phyloP scores from a whole-genome alignment of 1,140 invertebrate species.

The Hycleus cichorii region DNA sequence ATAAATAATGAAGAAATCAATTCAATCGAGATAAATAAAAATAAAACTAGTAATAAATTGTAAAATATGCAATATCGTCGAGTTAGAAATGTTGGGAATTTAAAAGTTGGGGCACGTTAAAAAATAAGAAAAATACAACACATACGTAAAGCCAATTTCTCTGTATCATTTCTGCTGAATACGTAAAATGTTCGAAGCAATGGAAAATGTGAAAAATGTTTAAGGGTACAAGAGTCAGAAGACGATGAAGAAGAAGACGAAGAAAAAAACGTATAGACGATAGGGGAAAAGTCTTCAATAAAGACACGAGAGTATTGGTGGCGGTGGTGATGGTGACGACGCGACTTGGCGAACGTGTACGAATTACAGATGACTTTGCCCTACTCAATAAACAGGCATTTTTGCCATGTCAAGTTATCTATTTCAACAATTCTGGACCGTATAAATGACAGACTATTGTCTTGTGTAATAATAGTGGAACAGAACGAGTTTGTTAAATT shows the following conservation, averaged over 20 bases:
- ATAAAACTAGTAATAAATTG: neutral
- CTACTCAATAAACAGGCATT: slow-evolving; percentile 23
- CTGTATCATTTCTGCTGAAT: slow-evolving; percentile 23
- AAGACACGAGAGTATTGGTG: slow-evolving; percentile 12
- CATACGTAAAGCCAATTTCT: slow-evolving; percentile 22
- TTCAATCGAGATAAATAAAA: neutral
- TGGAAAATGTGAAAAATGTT: slow-evolving; percentile 26
- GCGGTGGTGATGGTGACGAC: slow-evolving; percentile 12
- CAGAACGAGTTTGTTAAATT: too few relatives aligned
- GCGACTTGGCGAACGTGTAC: slow-evolving; percentile 18
- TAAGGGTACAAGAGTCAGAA: neutral
- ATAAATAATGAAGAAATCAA: neutral
- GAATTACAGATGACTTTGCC: slow-evolving; percentile 21
- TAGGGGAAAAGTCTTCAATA: slow-evolving; percentile 18
- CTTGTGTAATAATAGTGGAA: too few relatives aligned
- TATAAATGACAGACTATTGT: neutral
- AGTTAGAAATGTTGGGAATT: slow-evolving; percentile 1
- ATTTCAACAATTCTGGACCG: slow-evolving; percentile 10
- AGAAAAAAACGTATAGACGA: slow-evolving; percentile 5
- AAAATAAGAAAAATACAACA: slow-evolving; percentile 22
- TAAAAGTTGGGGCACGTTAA: slow-evolving; percentile 17
- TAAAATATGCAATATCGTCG: neutral
- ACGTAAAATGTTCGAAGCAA: slow-evolving; percentile 21
- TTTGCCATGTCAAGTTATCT: slow-evolving; percentile 18
- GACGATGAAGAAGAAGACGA: neutral